Conservation (phyloP, 2,113 vertebrate genomes). For the human region DNA sequence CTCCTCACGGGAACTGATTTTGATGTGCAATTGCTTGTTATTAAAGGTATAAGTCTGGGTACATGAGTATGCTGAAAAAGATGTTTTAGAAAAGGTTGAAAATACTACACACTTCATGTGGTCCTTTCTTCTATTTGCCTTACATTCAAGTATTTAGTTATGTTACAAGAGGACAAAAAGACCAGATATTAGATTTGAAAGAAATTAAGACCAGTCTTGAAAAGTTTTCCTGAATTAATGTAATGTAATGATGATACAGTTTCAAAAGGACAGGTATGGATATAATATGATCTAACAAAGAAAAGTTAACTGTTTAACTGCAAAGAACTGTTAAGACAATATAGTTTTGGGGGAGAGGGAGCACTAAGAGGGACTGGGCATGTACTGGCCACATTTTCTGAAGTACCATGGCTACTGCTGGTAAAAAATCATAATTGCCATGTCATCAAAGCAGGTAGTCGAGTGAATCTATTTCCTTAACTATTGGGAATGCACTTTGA, state of each 20-base stretch:
- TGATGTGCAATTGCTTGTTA: constrained; percentile 98
- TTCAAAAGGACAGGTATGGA: background rate
- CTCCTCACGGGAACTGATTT: constrained; percentile 97
- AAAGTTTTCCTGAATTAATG: background rate
- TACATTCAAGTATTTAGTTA: constrained; percentile 7
- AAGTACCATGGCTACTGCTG: background rate
- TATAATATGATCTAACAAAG: background rate
- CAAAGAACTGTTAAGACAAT: background rate
- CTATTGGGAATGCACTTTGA: background rate
- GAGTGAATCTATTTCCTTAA: background rate
- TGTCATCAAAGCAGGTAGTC: background rate
- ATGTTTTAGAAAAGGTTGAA: constrained; percentile 65
- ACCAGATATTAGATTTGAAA: background rate
- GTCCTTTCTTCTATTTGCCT: background rate
- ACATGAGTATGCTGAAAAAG: constrained; percentile 95
- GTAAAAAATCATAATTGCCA: background rate
- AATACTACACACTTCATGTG: background rate
- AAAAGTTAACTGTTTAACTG: background rate
- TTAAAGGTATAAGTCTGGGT: constrained; percentile 96
- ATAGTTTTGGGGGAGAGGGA: too few species aligned
- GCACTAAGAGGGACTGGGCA: background rate
- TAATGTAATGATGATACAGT: background rate
- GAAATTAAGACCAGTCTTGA: background rate
- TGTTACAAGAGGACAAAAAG: background rate
- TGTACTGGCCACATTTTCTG: background rate